These are phyloP conservation scores for Corythoichthys haematopterus DNA, from an alignment of 2,113 vertebrate genomes.

Conservation along the genomic window DNA sequence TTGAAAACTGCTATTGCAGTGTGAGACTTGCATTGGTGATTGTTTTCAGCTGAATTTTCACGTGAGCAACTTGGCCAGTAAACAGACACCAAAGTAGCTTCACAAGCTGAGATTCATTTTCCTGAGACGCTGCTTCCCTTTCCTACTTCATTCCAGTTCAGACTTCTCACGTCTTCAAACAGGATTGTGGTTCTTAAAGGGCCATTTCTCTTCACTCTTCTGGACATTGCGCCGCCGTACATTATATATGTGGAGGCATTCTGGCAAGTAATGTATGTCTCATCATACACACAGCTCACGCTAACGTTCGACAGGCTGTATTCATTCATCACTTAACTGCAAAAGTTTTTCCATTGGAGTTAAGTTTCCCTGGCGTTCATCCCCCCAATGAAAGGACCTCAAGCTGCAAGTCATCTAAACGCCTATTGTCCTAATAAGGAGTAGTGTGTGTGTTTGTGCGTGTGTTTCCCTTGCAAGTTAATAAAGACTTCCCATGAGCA, in stretches of 20 bases:
- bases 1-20: not conserved
- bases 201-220: not conserved
- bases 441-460: constrained; percentile 20
- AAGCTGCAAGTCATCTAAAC: constrained; percentile 52
- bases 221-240: not conserved
- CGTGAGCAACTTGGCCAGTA: not conserved
- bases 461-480: constrained; percentile 35
- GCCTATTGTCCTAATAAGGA: constrained; percentile 60
- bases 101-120: not conserved
- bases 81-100: not conserved
- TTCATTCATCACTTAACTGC: constrained; percentile 41
- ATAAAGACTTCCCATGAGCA: constrained; percentile 55
- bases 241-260: constrained; percentile 32
- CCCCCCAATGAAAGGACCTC: constrained; percentile 43
- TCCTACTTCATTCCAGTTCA: not conserved
- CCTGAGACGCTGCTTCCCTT: not conserved
- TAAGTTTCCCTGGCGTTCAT: constrained; percentile 26
- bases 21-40: not conserved
- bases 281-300: constrained; percentile 14
- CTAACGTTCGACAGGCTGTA: constrained; percentile 24
- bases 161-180: not conserved
- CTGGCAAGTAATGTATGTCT: constrained; percentile 35
- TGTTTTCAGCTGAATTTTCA: not conserved
- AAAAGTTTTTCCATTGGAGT: constrained; percentile 51
- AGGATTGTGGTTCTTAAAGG: not conserved